Percentiles rank a stretch among this genome's conserved stretches.
These are phyloP conservation scores for Baronia brevicornis DNA, from an alignment of 2,888 invertebrate species.

Conservation along the genomic window DNA sequence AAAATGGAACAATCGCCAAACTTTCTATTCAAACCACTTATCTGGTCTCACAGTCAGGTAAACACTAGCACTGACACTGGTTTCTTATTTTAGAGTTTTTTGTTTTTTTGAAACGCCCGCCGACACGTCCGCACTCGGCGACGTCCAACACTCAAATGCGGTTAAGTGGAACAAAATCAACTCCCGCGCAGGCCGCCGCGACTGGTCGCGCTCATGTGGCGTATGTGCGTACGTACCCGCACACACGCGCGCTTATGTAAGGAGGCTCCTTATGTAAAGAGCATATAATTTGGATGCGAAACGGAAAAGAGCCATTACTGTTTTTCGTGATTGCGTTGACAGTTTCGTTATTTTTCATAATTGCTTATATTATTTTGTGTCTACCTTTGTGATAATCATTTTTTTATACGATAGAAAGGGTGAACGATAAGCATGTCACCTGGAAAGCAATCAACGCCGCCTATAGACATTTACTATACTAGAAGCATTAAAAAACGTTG, in stretches of 20 bases:
- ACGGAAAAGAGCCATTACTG: conserved; percentile 57
- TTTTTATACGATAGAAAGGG: too few species aligned
- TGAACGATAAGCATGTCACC: too few species aligned
- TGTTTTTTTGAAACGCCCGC: conserved; percentile 24
- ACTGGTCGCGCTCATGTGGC: conserved; percentile 28
- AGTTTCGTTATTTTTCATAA: conserved; percentile 19
- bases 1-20: conserved; percentile 9
- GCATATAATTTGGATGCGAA: conserved; percentile 53
- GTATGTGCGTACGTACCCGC: conserved; percentile 29
- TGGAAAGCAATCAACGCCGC: too few species aligned
- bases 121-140: conserved; percentile 39
- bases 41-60: conserved; percentile 22
- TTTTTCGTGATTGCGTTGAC: conserved; percentile 39
- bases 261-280: conserved; percentile 51
- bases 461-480: too few species aligned
- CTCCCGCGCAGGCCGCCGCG: conserved; percentile 55
- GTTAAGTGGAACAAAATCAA: conserved; percentile 63
- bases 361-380: not conserved
- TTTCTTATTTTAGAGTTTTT: conserved; percentile 22
- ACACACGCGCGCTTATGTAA: conserved; percentile 43
- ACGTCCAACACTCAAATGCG: conserved; percentile 60
- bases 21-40: conserved; percentile 18
- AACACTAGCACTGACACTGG: conserved; percentile 30
- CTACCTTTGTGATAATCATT: too few species aligned
- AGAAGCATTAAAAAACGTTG: too few species aligned